phyloP scores from a whole-genome alignment of 2,797 vertebrate species.

The Margarornis squamiger region DNA sequence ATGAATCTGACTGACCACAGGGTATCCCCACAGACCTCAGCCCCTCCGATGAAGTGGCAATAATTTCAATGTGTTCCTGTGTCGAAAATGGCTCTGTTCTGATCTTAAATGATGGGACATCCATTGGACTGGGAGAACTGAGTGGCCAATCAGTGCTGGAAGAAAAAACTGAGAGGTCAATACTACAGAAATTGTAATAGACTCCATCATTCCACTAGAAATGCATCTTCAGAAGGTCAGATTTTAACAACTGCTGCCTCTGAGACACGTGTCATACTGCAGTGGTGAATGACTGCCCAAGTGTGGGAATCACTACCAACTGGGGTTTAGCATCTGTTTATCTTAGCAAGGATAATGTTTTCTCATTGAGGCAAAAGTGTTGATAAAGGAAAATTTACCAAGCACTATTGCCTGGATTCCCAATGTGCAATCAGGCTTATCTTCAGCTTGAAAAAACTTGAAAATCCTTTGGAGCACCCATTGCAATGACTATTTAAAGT shows the following conservation, averaged over 20 bases:
- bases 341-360: not conserved
- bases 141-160: slow-evolving; percentile 91
- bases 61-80: slow-evolving; percentile 75
- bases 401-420: not conserved
- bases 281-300: not conserved
- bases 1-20: slow-evolving; percentile 63
- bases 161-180: not conserved
- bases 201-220: not conserved
- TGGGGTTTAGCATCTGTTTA: not conserved
- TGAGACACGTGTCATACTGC: not conserved
- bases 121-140: slow-evolving; percentile 90
- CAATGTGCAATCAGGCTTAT: slow-evolving; percentile 6
- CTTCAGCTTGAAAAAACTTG: not conserved
- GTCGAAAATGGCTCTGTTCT: slow-evolving; percentile 81
- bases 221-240: not conserved
- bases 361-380: not conserved
- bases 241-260: not conserved
- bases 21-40: slow-evolving; percentile 69
- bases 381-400: not conserved
- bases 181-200: not conserved
- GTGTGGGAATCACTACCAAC: not conserved
- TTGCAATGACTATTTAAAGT: slow-evolving; percentile 13
- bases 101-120: slow-evolving; percentile 90
- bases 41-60: slow-evolving; percentile 55
- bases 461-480: not conserved